A percentile compares a stretch with the other conserved stretches of the same genome.
Evolutionary conservation across 2,113 vertebrate species (phyloP).

Genomic region (Chinchilla lanigera): DNA sequence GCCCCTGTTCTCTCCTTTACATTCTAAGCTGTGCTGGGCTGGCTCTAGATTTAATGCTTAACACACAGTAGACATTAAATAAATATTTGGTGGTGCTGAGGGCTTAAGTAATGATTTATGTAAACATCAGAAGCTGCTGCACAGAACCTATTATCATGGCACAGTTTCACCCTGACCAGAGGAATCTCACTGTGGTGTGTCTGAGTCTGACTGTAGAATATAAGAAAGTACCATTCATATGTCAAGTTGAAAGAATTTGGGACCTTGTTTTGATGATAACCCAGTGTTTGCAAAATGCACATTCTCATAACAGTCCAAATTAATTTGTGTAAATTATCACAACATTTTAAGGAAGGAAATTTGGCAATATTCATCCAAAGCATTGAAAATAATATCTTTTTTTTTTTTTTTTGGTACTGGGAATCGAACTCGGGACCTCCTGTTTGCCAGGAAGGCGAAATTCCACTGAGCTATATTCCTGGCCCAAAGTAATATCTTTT

Average conservation of each 20-base stretch:
- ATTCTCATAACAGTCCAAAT: not conserved
- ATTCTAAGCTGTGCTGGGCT: not conserved
- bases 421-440: too few species aligned
- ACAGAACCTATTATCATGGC: not conserved
- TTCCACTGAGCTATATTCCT: too few species aligned
- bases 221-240: not conserved
- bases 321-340: not conserved
- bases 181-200: not conserved
- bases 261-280: not conserved
- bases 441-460: too few species aligned
- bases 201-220: not conserved
- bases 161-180: not conserved
- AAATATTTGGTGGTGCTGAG: conserved; percentile 62
- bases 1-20: not conserved
- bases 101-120: conserved; percentile 41
- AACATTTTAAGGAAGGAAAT: not conserved
- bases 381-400: not conserved
- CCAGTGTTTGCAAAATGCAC: not conserved
- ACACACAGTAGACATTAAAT: not conserved
- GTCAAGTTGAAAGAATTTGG: not conserved
- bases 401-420: too few species aligned
- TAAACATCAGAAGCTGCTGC: conserved; percentile 14
- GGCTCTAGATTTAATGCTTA: conserved; percentile 5
- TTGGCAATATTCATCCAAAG: not conserved
- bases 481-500: not conserved